Evolutionary conservation across 2,888 invertebrate species (phyloP), one percentile per base, ranked within the genome.

Genomic region (Oscheius sp.): DNA sequence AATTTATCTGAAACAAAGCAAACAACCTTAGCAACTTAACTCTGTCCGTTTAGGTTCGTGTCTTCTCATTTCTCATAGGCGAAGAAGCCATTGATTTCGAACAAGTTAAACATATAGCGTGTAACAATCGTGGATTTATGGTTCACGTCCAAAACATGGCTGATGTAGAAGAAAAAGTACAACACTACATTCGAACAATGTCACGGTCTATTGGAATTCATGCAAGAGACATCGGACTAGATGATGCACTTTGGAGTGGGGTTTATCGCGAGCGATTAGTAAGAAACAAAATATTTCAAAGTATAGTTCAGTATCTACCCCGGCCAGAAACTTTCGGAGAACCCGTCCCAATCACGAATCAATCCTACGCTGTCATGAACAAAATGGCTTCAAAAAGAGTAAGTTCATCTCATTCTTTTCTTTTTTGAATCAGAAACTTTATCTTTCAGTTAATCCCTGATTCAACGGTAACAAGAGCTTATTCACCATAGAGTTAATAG

Each of bases 31-130:
- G n/a, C n/a, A n/a, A n/a, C n/a, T n/a, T n/a, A 32, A 30, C 17
- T 20, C 44, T 9, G n/a, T 20, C 22, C 22, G n/a, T 92, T 88
- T 92, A 94, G 82, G 94, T 96, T 56, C 90, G 98, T 78, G 92
- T 99, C 74, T 98, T 98, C 89, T 96, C 97, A 44, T 98, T 95
- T 89, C 90, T 99, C 85, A 95, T 99, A 88, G 98, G 96, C 75
- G 91, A 93, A 86, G 96, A 97, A 87, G 92, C 94, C 2, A 84
- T 94, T 33, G 96, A 97, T 87, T 92, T 93, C 57, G 90, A 93
- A 76, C 74, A 77, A 54, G 76, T 76, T 74, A 92, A 93, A 86
- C 94, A 94, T 93, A 97, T 99, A 94, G 97, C 98, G 57, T 98
- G 97, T 87, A 92, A 92, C 26, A 98, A 99, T 88, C 91, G 93